A percentile compares a stretch with the other conserved stretches of the same genome.
phyloP scores from a whole-genome alignment of 2,113 vertebrate genomes.

The Colaptes auratus region DNA sequence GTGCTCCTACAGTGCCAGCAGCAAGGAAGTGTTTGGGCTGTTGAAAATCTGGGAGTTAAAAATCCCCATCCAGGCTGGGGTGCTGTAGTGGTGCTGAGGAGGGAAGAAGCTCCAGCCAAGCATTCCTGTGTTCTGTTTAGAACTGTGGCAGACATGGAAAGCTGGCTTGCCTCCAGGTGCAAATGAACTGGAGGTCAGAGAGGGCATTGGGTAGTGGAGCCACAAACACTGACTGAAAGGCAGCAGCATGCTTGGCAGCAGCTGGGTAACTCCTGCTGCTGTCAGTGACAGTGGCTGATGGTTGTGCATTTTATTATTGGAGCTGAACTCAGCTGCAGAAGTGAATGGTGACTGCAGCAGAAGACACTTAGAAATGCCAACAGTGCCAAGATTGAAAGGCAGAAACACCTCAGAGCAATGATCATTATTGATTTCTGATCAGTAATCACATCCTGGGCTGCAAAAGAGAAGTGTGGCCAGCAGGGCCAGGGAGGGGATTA shows the following conservation, averaged over 20 bases:
- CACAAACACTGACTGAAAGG: background rate
- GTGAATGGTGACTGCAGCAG: background rate
- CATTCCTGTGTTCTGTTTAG: background rate
- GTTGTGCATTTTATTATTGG: background rate
- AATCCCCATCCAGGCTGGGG: background rate
- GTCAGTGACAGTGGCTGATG: background rate
- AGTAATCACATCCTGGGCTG: background rate
- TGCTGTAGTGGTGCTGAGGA: background rate
- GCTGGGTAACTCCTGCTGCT: background rate
- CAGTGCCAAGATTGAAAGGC: background rate
- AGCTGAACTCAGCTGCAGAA: background rate
- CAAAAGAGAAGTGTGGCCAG: too few relatives aligned
- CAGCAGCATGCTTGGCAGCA: background rate
- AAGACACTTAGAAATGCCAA: background rate
- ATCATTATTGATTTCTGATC: constrained; percentile 44
- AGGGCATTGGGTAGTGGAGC: background rate
- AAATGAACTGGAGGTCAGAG: background rate
- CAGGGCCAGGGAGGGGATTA: too few relatives aligned
- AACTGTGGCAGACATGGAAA: background rate
- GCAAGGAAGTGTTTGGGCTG: constrained; percentile 56
- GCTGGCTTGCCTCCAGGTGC: background rate
- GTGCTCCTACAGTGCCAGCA: constrained; percentile 56
- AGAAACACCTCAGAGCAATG: background rate
- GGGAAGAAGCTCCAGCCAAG: background rate
- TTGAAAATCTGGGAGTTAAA: constrained; percentile 64